These are phyloP conservation scores for Engraulis encrasicolus DNA, from an alignment of 2,113 vertebrate genomes.

Conservation along the genomic window DNA sequence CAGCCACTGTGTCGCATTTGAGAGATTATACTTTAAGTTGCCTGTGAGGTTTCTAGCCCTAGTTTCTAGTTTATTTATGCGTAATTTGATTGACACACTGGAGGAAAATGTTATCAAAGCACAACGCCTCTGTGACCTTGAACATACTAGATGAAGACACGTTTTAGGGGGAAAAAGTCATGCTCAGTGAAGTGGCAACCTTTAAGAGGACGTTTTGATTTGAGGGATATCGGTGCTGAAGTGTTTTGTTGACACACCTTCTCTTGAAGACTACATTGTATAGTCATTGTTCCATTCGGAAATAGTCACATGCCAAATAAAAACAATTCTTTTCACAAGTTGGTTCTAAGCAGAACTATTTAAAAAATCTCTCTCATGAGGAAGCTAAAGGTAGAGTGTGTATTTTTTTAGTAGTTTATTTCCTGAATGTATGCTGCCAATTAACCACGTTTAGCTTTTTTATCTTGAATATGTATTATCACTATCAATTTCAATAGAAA, in stretches of 20 bases:
- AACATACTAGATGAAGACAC: not conserved
- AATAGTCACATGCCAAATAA: not conserved
- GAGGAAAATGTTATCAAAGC: not conserved
- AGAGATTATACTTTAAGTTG: conserved; percentile 4
- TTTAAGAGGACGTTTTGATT: not conserved
- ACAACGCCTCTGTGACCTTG: not conserved
- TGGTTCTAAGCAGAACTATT: not conserved
- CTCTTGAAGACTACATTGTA: not conserved
- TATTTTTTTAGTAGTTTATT: too few species aligned
- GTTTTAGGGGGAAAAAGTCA: not conserved
- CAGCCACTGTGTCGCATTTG: not conserved
- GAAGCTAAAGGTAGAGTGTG: too few species aligned
- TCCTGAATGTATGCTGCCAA: too few species aligned
- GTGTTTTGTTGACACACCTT: not conserved
- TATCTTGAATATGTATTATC: too few species aligned
- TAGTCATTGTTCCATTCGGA: not conserved
- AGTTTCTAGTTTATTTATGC: not conserved
- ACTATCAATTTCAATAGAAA: too few species aligned
- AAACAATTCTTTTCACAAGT: not conserved
- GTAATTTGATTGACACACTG: not conserved
- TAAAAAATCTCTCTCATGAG: not conserved
- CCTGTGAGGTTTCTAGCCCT: not conserved
- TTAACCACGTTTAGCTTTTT: too few species aligned
- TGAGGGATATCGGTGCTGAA: not conserved
- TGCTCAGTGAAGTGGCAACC: not conserved